Evolutionary conservation across 1,140 invertebrate species (phyloP), one percentile per base, ranked within the genome.

Genomic region (Bombus impatiens): DNA sequence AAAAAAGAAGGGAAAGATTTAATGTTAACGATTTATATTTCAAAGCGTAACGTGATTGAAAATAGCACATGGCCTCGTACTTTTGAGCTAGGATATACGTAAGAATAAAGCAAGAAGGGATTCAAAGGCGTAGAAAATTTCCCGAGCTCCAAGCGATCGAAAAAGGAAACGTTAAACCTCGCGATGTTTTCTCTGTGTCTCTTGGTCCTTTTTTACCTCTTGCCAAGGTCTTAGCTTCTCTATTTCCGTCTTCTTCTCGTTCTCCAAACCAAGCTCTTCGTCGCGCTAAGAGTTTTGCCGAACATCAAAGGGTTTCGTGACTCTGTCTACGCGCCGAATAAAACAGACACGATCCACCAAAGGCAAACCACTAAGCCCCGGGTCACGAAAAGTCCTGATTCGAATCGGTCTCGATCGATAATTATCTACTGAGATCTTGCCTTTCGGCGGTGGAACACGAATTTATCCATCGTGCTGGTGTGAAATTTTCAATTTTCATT

Each of bases 291-390:
- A 93, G 92, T 93, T 89, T 91, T 85, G 86, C 78, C 77, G 77
- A 90, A 93, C 91, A 93, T 94, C 93, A 93, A 94, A 94, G 91
- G 86, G 42, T 22, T 53, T 53, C 47, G 47, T 8, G 47, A 53
- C 82, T 82, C 86, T 75, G 80, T 86, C 76, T 57, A 75, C 79
- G 44, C 72, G 70, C 32, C 68, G 57, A 72, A 90, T 88, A 88
- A 90, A 87, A 90, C 78, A 90, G 89, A 53, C 47, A 22, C 47
- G 88, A 89, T 84, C 79, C 80, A 88, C 67, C 83, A 86, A 90
- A 90, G 88, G 86, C 80, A 86, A 90, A 89, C 89, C 88, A 59
- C 86, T 86, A 78, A 87, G 86, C 74, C 71, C 35, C 44, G 59
- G 80, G 71, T 53, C 65, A 57, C 65, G 47, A 44, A 40, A 81